Evolutionary conservation across 2,113 vertebrate genomes (phyloP).

Genomic region (Boleophthalmus pectinirostris): DNA sequence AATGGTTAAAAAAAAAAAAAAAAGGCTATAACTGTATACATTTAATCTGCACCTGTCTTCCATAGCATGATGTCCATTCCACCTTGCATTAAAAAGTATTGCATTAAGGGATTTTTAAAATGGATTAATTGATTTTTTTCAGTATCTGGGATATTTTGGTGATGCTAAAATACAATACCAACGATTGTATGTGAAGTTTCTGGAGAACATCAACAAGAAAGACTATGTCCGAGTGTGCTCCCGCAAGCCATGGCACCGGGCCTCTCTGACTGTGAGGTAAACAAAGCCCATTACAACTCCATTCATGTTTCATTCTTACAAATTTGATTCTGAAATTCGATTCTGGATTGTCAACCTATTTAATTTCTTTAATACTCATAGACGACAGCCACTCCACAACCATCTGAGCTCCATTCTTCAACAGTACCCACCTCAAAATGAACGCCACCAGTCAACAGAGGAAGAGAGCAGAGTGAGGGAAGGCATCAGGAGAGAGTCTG

Average conservation of each 20-base stretch:
- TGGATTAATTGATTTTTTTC: slow-evolving; percentile 4
- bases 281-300: not conserved
- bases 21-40: no score
- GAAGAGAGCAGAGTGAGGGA: not conserved
- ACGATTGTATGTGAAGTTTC: slow-evolving; percentile 87
- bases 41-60: no score
- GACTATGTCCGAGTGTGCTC: slow-evolving; percentile 88
- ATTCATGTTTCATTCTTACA: not conserved
- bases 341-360: not conserved
- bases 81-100: not conserved
- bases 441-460: slow-evolving; percentile 32
- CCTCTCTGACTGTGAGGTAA: slow-evolving; percentile 80
- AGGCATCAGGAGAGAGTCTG: not conserved
- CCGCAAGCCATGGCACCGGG: slow-evolving; percentile 85
- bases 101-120: not conserved
- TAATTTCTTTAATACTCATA: slow-evolving; percentile 6
- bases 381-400: slow-evolving; percentile 68
- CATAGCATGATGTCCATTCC: not conserved
- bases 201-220: slow-evolving; percentile 90
- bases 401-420: slow-evolving; percentile 43
- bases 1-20: no score
- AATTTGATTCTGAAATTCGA: not conserved
- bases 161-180: slow-evolving; percentile 89
- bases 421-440: slow-evolving; percentile 55
- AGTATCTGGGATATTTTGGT: slow-evolving; percentile 90